Evolutionary conservation across 2,797 vertebrate genomes (phyloP), one percentile per base, ranked within the genome.

Genomic region (Oreonectes daqikongensis): DNA sequence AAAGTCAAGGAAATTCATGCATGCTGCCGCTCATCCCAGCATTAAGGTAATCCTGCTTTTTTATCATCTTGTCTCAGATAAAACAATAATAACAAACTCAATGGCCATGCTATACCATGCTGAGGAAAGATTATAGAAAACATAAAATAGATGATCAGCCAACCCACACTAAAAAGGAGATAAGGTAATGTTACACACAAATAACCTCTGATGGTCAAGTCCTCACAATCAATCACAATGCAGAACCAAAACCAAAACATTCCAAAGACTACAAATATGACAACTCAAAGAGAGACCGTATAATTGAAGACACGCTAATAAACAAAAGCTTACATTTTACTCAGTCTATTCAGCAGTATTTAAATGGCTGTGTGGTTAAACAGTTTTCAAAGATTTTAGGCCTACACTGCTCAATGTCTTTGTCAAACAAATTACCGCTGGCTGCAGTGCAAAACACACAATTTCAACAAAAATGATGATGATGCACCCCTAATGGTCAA

Each of bases 341-440:
- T 77, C 60, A n/a, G 42, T 89, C 88, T 88, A 82, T 17, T 55
- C 84, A 78, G 40, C 84, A 79, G 83, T 77, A 79, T 77, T 84
- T 81, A 87, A 83, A 87, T 87, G 85, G 84, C 84, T 81, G 80
- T 81, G 28, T 50, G 61, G 68, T 24, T 57, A 79, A 42, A 74
- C 38, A 26, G 18, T 57, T 77, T 60, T 64, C 57, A 72, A 74
- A 75, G 52, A 79, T 80, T 79, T 68, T 63, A n/a, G n/a, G n/a
- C n/a, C n/a, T n/a, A 72, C 12, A 26, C 35, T 30, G 57, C 63
- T 57, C 48, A 66, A 46, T 32, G 57, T 22, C 42, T 64, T 64
- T 46, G 50, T 61, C 65, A 79, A 66, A 69, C 22, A 77, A 50
- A 73, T 73, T 18, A 73, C 64, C 24, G 48, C 66, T 65, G 80